Evolutionary conservation across 2,113 vertebrate species (phyloP).

Genomic region (Ardeotis arabs): DNA sequence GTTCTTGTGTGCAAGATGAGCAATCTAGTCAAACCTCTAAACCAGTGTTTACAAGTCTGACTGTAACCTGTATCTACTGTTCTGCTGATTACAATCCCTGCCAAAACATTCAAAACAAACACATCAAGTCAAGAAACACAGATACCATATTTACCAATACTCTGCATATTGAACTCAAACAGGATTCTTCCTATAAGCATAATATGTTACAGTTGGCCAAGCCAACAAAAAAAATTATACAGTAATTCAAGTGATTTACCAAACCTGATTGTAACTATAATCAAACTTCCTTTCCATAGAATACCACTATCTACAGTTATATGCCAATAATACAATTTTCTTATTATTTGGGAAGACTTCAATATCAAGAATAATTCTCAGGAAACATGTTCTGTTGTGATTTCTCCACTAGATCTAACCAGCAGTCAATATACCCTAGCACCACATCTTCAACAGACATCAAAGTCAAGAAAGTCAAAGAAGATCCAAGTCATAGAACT

Average conservation of each 20-base stretch:
- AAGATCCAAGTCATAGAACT: neutral
- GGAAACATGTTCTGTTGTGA: neutral
- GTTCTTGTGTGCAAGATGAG: neutral
- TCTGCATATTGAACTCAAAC: neutral
- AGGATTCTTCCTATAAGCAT: neutral
- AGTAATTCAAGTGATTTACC: neutral
- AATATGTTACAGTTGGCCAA: neutral
- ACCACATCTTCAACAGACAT: neutral
- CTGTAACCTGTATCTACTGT: neutral
- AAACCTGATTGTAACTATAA: neutral
- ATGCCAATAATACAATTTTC: rapidly evolving
- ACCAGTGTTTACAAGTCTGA: neutral
- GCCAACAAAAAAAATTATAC: neutral
- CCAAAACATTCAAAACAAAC: neutral
- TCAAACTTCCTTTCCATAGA: neutral
- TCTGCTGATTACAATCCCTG: neutral
- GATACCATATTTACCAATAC: neutral
- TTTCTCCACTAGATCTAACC: neutral
- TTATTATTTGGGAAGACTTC: neutral
- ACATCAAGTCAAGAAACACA: neutral
- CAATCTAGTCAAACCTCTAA: neutral
- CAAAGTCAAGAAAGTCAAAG: neutral
- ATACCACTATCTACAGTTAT: rapidly evolving
- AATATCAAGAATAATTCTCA: neutral
- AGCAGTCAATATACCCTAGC: neutral